phyloP scores from a whole-genome alignment of 2,113 vertebrate species.

The Sarotherodon lohbergeri region DNA sequence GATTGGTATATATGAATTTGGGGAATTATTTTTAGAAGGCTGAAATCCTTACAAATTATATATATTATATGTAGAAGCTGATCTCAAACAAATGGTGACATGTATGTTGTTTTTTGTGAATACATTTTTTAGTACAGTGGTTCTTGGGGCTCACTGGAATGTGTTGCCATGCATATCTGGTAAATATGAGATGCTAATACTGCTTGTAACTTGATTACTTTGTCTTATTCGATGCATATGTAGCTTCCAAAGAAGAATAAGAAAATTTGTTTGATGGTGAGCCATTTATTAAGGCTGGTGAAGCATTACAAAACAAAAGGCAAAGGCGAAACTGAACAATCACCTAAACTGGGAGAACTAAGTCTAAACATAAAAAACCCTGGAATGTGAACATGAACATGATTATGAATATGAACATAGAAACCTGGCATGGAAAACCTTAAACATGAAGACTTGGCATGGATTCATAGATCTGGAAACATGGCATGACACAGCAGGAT shows the following conservation, averaged over 20 bases:
- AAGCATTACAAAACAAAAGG: not conserved
- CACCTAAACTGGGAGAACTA: not conserved
- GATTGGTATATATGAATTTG: not conserved
- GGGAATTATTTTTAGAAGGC: not conserved
- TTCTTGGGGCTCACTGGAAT: not conserved
- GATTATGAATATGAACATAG: not conserved
- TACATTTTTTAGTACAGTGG: rapidly evolving
- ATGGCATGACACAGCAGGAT: not conserved
- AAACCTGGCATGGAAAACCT: not conserved
- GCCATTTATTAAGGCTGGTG: rapidly evolving
- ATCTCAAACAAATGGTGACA: not conserved
- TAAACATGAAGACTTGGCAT: not conserved
- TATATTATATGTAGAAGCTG: not conserved
- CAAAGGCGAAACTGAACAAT: not conserved
- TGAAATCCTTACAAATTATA: not conserved
- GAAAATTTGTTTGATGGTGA: not conserved
- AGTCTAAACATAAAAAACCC: not conserved
- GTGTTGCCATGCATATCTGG: not conserved
- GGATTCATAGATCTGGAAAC: not conserved
- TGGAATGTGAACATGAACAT: not conserved
- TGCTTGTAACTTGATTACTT: not conserved
- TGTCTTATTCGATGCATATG: not conserved
- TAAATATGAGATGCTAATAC: not conserved
- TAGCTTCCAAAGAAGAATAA: not conserved
- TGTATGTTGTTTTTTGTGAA: not conserved